Base-by-base conservation (phyloP, 2,797 vertebrate genomes). In the Champsocephalus esox region DNA sequence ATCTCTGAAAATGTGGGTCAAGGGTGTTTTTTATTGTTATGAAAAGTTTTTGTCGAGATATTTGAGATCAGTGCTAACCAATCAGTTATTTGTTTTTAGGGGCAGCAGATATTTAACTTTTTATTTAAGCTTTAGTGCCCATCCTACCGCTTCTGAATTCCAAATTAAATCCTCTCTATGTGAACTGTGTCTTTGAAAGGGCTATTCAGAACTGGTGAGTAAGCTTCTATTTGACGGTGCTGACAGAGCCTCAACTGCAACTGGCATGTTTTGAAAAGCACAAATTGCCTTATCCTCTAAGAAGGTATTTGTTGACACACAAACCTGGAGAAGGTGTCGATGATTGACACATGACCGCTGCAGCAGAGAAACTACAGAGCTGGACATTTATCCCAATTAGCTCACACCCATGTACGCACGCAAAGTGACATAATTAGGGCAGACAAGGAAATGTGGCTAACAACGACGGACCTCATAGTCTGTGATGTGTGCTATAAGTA, bases 181-280 rank as follows among this genome's bases (percentile, higher is more conserved):
- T 75, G 72, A 83, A 84, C 80, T 79, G 41, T 70, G 58, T 83
- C 61, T 75, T 84, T 9, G 3, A 19, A 38, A 65, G 56, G 58
- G 60, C 70, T 78, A 50, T 70, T 84, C 73, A 85, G 19, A 68
- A 76, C 75, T 66, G 63, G 79, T 75, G 80, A 59, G 75, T 80
- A 85, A 90, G 87, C 88, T 83, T 80, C 70, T 86, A 66, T 77
- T 84, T 87, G 87, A 87, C 72, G 14, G 83, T 83, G 65, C 86
- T 89, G 88, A 88, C 88, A 82, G 82, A 87, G 76, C 79, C 81
- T 91, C 88, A 87, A 74, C 86, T 88, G 83, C 77, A 84, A 67
- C 86, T 89, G 91, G 90, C 86, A 87, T 89, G 84, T 92, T 92
- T 90, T 89, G 87, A 90, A 88, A 91, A 89, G 89, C 83, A 88